Conservation (phyloP, 2,113 vertebrate genomes). For the Aphelocoma coerulescens region DNA sequence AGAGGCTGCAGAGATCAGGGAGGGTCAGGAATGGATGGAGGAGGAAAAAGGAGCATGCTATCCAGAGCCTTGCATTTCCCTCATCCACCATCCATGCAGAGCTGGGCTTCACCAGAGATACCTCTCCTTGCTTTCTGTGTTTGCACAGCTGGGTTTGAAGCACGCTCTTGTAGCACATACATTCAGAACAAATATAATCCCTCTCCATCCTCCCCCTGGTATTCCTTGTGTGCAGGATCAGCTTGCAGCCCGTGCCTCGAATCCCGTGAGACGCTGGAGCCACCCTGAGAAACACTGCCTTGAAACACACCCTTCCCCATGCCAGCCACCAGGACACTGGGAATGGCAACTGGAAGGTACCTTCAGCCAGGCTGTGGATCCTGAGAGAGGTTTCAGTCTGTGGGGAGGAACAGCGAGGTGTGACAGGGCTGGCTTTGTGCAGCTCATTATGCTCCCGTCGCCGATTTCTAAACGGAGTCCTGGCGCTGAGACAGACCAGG, state of each 20-base stretch:
- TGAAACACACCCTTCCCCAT: neutral
- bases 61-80: neutral
- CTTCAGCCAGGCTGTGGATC: neutral
- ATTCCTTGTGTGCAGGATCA: neutral
- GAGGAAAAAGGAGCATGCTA: neutral
- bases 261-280: neutral
- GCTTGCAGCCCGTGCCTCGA: neutral
- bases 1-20: neutral
- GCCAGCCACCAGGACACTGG: neutral
- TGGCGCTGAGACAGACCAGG: neutral
- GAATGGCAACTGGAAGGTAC: neutral
- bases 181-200: neutral
- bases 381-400: neutral
- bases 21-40: neutral
- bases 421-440: neutral
- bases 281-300: neutral
- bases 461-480: neutral
- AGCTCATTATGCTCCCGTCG: neutral
- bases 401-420: accelerated
- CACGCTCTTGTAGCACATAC: neutral
- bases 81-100: neutral
- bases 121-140: neutral
- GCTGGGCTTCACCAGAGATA: neutral
- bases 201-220: neutral
- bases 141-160: constrained; percentile 24